Base-by-base conservation (phyloP, 2,797 vertebrate species). In the Clarias laeviceps region DNA sequence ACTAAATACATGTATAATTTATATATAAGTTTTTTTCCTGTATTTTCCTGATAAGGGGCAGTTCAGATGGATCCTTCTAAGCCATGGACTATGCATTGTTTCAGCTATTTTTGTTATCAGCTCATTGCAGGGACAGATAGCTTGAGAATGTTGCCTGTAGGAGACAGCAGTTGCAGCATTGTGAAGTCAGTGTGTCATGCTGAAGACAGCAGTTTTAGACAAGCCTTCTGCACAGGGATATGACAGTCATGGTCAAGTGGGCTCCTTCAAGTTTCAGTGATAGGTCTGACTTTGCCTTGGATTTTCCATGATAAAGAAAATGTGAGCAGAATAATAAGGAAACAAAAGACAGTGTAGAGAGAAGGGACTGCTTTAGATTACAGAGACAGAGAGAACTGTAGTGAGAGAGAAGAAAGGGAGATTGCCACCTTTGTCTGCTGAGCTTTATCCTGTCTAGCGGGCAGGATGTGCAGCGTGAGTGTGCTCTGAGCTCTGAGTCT, bases 131-230 rank as follows among this genome's bases (percentile, higher is more conserved):
- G 57, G 32, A 78, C 56, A n/a, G 56, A 78, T 34, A 24, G 57
- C 57, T 62, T 77, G 74, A 57, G 74, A 77, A 77, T 20, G 8
- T 34, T 61, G 56, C 76, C 32, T 78, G 76, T n/a, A n/a, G 76
- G 22, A 78, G 57, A n/a, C 56, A 61, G 32, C 76, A 61, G 32
- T 32, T 34, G 56, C 56, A 34, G 9, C 18, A 59, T 77, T 59
- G 29, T 77, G 56, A 57, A 77, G 24, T 65, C 24, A 65, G 59
- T 2, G 14, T 65, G 59, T 40, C 61, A 65, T 80, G 59, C 34
- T 80, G 61, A 65, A 80, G 18, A 80, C 77, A 64, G 77, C 59
- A 80, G 61, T 65, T 50, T 77, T 61, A 62, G 57, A 37, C 56
- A 77, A 15, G 18, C 29, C 74, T 59, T 77, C 11, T 79, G 77